These are phyloP conservation scores for Drosophila mettleri DNA, from an alignment of 2,888 invertebrate species.

Conservation along the genomic window DNA sequence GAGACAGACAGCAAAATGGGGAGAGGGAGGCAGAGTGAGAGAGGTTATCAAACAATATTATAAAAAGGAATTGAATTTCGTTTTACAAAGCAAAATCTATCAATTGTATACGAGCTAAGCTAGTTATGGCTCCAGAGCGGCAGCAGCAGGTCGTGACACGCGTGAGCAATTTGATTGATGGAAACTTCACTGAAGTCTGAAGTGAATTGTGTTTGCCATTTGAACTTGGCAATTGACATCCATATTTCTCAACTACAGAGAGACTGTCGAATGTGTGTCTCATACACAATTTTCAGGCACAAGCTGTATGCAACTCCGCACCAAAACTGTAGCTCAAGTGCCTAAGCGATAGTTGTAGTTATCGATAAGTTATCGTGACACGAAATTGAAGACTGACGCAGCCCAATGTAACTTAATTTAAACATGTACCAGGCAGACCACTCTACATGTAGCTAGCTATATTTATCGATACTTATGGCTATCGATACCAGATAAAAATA, in stretches of 20 bases:
- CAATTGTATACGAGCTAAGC: slow-evolving; percentile 1
- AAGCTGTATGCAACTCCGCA: too few relatives aligned
- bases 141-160: slow-evolving; percentile 2
- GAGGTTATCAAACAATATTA: slow-evolving; percentile 2
- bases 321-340: too few relatives aligned
- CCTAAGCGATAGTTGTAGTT: too few relatives aligned
- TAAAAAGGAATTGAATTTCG: slow-evolving; percentile 11
- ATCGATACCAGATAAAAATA: too few relatives aligned
- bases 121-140: not conserved
- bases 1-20: not conserved
- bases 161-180: not conserved
- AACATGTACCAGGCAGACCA: too few relatives aligned
- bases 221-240: not conserved
- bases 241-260: too few relatives aligned
- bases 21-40: not conserved
- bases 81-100: not conserved
- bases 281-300: too few relatives aligned
- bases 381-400: too few relatives aligned
- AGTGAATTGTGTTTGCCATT: not conserved
- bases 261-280: too few relatives aligned
- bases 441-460: too few relatives aligned
- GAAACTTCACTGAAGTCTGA: not conserved
- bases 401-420: too few relatives aligned
- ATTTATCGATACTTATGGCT: not conserved
- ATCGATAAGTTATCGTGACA: too few relatives aligned